Percentiles rank a stretch among this genome's conserved stretches.
These are phyloP conservation scores for Conistra vaccinii DNA, from an alignment of 2,888 invertebrate genomes.

Conservation along the genomic window DNA sequence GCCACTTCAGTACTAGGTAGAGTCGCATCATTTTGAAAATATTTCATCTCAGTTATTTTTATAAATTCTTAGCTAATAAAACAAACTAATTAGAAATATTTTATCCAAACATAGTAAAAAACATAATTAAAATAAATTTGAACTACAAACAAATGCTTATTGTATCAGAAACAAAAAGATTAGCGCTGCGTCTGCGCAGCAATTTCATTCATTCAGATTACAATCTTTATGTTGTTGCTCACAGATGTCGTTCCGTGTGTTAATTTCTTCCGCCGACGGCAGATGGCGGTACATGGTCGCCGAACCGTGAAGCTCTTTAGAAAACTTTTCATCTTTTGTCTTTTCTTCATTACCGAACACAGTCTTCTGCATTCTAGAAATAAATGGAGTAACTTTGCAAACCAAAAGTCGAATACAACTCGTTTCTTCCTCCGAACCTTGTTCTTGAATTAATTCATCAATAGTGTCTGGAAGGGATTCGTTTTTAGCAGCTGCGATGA, in stretches of 20 bases:
- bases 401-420: slow-evolving; percentile 93
- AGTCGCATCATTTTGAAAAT: not conserved
- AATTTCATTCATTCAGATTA: slow-evolving; percentile 80
- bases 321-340: slow-evolving; percentile 71
- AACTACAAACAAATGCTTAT: slow-evolving; percentile 13
- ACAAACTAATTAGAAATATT: slow-evolving; percentile 12
- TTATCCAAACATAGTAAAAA: slow-evolving; percentile 32
- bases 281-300: slow-evolving; percentile 91
- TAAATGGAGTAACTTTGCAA: slow-evolving; percentile 94
- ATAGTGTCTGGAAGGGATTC: slow-evolving; percentile 91
- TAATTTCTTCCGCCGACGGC: slow-evolving; percentile 91
- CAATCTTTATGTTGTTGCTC: slow-evolving; percentile 91
- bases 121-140: not conserved
- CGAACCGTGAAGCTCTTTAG: slow-evolving; percentile 76
- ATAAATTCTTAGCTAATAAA: not conserved
- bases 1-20: not conserved
- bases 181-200: slow-evolving; percentile 9
- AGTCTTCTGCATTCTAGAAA: slow-evolving; percentile 94
- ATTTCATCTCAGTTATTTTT: not conserved
- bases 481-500: slow-evolving; percentile 91
- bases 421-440: slow-evolving; percentile 91
- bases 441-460: slow-evolving; percentile 90
- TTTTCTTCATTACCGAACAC: slow-evolving; percentile 85
- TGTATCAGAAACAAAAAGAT: slow-evolving; percentile 18
- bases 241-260: slow-evolving; percentile 91